Base-by-base conservation (phyloP, 1,140 invertebrate species). In the Formica selysi region DNA sequence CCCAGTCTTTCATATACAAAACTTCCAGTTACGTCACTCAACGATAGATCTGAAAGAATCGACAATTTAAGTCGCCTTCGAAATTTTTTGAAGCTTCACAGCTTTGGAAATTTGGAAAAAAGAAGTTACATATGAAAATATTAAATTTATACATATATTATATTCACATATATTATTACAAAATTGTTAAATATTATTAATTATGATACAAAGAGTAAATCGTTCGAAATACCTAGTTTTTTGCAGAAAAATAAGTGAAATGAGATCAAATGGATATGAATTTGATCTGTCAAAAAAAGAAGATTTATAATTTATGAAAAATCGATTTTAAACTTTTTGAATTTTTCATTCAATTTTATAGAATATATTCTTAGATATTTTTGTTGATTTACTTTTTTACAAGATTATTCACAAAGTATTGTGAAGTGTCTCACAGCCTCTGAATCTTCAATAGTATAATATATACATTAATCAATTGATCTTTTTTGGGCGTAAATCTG, bases 1-100 rank as follows among this genome's bases (percentile, higher is more conserved):
- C 89, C 92, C 89, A 89, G 92, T 93, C 92, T 93, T 93, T 93
- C 93, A 93, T 90, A 80, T 81, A 74, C 68, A 73, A 71, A 19
- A 83, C 26, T 57, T 26, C n/a, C 22, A 7, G 54, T 59, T 29
- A 38, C 32, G 10, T 74, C 51, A 26, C n/a, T 61, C 22, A 44
- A 68, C 5, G 59, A 78, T 73, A 32, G 5, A 74, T 44, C 29
- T 83, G 22, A 61, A 44, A 48, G 68, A 73, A 83, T 36, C 48
- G 32, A 57, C 6, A 32, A 59, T 80, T 80, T 59, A 57, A 41
- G 8, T 57, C 4, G 5, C 4, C 16, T 68, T 68, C 3, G 3
- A 57, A 57, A 3, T 80, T 41, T 29, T 32, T 29, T 68, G 5
- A 70, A 70, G 6, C 36, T 80, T n/a, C 11, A 59, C 11, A 70